Percentiles rank a stretch among this genome's conserved stretches.
Conservation (phyloP, 1,140 invertebrate species). For the Brachionus rubens region DNA sequence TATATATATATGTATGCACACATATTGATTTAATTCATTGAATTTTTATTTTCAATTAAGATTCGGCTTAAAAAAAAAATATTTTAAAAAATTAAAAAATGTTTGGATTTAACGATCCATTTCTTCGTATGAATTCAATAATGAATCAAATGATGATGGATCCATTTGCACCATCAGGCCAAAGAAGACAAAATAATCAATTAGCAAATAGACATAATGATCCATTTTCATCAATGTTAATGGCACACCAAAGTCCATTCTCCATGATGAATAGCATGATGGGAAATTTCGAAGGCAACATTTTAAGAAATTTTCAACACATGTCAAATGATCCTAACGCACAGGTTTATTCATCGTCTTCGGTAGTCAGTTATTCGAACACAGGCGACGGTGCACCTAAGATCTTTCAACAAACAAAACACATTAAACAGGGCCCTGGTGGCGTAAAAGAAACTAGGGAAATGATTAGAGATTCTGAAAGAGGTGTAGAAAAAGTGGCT, state of each 20-base stretch:
- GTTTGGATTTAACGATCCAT: slow-evolving; percentile 35
- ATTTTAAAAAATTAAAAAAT: background rate
- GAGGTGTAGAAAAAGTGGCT: slow-evolving; percentile 82
- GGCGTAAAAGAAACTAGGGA: slow-evolving; percentile 80
- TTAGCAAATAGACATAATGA: slow-evolving; percentile 6
- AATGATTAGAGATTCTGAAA: slow-evolving; percentile 75
- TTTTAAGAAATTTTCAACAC: slow-evolving; percentile 8
- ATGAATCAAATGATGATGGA: slow-evolving; percentile 44
- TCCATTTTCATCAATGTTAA: background rate
- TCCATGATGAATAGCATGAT: slow-evolving; percentile 9
- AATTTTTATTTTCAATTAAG: too few relatives aligned
- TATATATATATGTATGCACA: too few relatives aligned
- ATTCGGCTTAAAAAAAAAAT: too few relatives aligned
- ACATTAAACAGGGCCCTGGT: slow-evolving; percentile 76
- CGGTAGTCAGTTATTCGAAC: slow-evolving; percentile 60
- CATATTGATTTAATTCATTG: too few relatives aligned
- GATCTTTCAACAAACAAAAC: slow-evolving; percentile 72
- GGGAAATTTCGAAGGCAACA: slow-evolving; percentile 9
- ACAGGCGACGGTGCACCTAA: slow-evolving; percentile 56
- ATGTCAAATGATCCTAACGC: slow-evolving; percentile 49
- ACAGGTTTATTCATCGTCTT: slow-evolving; percentile 56
- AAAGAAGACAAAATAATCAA: background rate
- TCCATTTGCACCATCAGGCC: slow-evolving; percentile 10
- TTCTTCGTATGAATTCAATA: slow-evolving; percentile 39
- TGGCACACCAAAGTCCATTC: background rate